Percentiles rank a stretch among this genome's conserved stretches.
Evolutionary conservation across 2,113 vertebrate species (phyloP).

Genomic region (Malurus alboscapulatus): DNA sequence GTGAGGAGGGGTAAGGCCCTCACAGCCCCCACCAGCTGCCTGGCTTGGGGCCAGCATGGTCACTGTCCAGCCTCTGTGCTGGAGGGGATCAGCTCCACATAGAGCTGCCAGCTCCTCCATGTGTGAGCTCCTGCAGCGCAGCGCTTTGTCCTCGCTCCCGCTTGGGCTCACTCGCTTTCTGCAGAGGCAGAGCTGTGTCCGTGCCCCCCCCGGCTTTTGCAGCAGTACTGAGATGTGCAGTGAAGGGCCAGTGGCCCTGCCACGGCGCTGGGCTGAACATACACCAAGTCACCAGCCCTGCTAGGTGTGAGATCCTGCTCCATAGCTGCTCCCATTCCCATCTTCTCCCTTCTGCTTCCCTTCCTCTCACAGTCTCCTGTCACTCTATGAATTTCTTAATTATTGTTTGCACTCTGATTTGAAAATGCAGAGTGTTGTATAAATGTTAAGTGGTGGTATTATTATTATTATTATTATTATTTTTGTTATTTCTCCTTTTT

Average conservation of each 20-base stretch:
- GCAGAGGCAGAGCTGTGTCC: neutral
- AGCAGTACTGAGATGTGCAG: neutral
- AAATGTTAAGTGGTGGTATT: slow-evolving; percentile 30
- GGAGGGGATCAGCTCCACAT: neutral
- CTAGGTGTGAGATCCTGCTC: neutral
- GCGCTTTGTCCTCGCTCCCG: accelerated
- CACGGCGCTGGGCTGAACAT: neutral
- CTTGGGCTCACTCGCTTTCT: neutral
- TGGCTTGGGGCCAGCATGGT: neutral
- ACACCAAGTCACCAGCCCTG: neutral
- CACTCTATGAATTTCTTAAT: slow-evolving; percentile 27
- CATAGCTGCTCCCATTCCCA: neutral
- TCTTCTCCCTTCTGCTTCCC: neutral
- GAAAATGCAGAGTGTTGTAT: slow-evolving; percentile 14
- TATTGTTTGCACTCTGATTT: slow-evolving; percentile 41
- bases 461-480: slow-evolving; percentile 16
- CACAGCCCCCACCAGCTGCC: neutral
- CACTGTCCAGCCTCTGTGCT: neutral
- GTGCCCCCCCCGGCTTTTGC: neutral
- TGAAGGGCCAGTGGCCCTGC: neutral
- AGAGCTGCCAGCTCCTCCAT: neutral
- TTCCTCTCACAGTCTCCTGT: neutral
- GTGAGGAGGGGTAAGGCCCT: neutral
- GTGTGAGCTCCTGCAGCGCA: accelerated
- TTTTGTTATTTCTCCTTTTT: neutral